These are phyloP conservation scores for Malurus alboscapulatus DNA, from an alignment of 2,113 vertebrate species.

Conservation along the genomic window DNA sequence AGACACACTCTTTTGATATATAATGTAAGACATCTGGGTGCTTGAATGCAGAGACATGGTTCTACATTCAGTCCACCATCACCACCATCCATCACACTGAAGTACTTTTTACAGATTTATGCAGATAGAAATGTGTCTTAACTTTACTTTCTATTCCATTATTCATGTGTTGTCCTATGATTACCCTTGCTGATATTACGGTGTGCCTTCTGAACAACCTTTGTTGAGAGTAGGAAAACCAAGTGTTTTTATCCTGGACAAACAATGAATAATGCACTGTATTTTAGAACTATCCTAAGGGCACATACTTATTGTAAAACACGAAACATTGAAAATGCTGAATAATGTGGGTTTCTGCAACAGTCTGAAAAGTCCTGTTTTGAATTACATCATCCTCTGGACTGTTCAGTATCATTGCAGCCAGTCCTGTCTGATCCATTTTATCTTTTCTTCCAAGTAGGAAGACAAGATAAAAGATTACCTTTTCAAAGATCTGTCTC, in stretches of 20 bases:
- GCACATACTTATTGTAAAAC: background rate
- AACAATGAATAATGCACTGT: constrained; percentile 5
- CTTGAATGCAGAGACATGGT: background rate
- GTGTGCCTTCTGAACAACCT: background rate
- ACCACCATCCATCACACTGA: background rate
- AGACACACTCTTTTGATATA: constrained; percentile 20
- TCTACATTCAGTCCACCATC: background rate
- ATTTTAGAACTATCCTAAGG: background rate
- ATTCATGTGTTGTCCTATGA: constrained; percentile 42
- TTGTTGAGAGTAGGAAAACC: background rate
- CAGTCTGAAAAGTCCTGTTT: background rate
- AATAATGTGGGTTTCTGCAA: background rate
- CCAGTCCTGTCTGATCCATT: background rate
- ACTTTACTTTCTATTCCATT: constrained; percentile 52
- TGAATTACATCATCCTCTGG: background rate
- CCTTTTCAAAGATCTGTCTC: background rate
- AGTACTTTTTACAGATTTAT: constrained; percentile 22
- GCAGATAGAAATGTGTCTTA: constrained; percentile 19
- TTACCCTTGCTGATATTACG: constrained; percentile 1
- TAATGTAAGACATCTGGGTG: background rate
- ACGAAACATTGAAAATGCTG: background rate
- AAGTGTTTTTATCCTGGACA: background rate
- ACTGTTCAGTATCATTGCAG: background rate
- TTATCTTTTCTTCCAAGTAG: background rate
- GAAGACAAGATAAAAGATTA: background rate